A percentile compares a stretch with the other conserved stretches of the same genome.
Conservation (phyloP, 2,888 invertebrate genomes). For the Cerceris ruficornis region DNA sequence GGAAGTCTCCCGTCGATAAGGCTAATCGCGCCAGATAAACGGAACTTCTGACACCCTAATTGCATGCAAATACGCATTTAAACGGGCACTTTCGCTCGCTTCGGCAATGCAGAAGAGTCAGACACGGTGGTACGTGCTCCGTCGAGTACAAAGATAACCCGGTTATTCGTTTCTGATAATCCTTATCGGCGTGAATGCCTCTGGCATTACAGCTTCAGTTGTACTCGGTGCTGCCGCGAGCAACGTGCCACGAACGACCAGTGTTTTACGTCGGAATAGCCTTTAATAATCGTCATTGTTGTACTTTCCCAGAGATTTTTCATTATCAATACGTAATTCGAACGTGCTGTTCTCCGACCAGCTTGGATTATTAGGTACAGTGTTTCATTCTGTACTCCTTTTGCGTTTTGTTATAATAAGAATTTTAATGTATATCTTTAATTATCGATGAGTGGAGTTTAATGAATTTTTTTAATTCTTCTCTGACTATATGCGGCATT, state of each 20-base stretch:
- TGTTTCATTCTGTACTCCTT: too few species aligned
- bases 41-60: neutral
- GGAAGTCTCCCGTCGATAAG: too few species aligned
- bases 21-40: neutral
- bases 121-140: conserved; percentile 23
- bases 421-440: too few species aligned
- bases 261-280: conserved; percentile 17
- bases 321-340: too few species aligned
- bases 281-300: neutral
- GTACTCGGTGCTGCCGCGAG: conserved; percentile 37
- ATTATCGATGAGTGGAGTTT: too few species aligned
- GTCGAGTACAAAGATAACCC: conserved; percentile 55
- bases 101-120: neutral
- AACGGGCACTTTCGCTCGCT: neutral
- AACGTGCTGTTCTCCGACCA: too few species aligned
- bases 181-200: conserved; percentile 62
- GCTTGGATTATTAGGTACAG: too few species aligned
- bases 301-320: too few species aligned
- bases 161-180: conserved; percentile 65
- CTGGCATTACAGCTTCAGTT: conserved; percentile 39
- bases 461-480: too few species aligned
- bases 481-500: too few species aligned
- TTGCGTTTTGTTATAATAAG: too few species aligned
- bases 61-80: neutral
- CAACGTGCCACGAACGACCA: conserved; percentile 14